phyloP scores from a whole-genome alignment of 2,888 invertebrate species.

The Agelastica alni region DNA sequence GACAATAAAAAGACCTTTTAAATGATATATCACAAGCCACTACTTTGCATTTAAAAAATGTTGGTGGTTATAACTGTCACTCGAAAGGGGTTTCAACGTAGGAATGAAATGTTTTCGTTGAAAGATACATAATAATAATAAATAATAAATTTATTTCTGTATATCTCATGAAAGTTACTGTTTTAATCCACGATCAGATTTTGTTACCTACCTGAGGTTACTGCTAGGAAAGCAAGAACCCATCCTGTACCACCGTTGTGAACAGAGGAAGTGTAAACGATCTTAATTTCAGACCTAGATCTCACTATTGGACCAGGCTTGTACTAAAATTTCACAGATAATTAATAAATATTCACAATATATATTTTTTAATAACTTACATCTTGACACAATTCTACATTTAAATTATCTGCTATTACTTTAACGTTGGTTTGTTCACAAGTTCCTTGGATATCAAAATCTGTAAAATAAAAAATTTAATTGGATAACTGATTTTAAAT shows the following conservation, averaged over 20 bases:
- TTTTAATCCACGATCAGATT: too few species aligned
- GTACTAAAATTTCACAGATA: slow-evolving; percentile 25
- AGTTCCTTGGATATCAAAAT: slow-evolving; percentile 64
- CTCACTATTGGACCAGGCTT: slow-evolving; percentile 37
- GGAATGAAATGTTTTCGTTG: too few species aligned
- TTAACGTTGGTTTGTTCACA: slow-evolving; percentile 71
- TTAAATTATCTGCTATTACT: slow-evolving; percentile 53
- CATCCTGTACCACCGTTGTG: slow-evolving; percentile 45
- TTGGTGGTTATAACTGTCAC: too few species aligned
- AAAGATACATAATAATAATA: too few species aligned
- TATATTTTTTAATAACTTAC: slow-evolving; percentile 46
- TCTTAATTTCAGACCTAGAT: slow-evolving; percentile 35
- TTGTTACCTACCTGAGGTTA: slow-evolving; percentile 26
- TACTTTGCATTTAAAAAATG: too few species aligned
- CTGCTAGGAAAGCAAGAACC: slow-evolving; percentile 39
- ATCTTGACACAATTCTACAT: slow-evolving; percentile 55
- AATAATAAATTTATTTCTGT: too few species aligned
- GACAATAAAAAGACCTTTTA: too few species aligned
- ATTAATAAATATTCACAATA: slow-evolving; percentile 1
- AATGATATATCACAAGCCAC: too few species aligned
- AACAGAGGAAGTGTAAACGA: slow-evolving; percentile 41
- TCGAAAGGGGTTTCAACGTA: too few species aligned
- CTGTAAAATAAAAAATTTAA: slow-evolving; percentile 57
- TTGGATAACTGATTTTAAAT: too few species aligned
- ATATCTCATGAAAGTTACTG: too few species aligned